Conservation (phyloP, 1,140 invertebrate species). For the Phymorhynchus buccinoides region DNA sequence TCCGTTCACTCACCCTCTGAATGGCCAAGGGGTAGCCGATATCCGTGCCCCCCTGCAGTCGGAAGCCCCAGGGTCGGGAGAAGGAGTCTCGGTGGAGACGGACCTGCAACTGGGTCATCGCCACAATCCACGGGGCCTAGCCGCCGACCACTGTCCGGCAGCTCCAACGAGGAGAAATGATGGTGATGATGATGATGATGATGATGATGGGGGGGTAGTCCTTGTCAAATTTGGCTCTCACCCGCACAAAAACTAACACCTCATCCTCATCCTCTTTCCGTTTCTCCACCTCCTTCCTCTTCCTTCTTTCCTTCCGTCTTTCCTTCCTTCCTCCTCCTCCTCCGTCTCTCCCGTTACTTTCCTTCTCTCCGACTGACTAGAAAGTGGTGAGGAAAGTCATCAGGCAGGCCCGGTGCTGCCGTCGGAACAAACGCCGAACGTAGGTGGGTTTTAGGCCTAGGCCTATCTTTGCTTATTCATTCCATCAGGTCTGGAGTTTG, state of each 20-base stretch:
- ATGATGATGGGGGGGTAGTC: neutral
- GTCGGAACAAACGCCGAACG: no score
- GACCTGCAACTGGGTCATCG: conserved; percentile 53
- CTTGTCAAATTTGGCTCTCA: neutral
- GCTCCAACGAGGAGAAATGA: neutral
- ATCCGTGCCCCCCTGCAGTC: conserved; percentile 91
- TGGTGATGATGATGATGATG: neutral
- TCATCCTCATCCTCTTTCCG: conserved; percentile 2
- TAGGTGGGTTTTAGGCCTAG: neutral
- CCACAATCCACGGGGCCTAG: neutral
- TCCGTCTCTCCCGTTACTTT: neutral
- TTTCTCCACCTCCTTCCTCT: neutral
- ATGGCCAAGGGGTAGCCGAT: conserved; percentile 90
- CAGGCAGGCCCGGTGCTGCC: no score
- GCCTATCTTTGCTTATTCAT: no score
- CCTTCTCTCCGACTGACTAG: no score
- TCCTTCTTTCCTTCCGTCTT: neutral
- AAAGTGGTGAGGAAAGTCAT: no score
- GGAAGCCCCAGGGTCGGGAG: conserved; percentile 89
- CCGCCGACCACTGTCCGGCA: neutral
- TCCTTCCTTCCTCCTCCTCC: neutral
- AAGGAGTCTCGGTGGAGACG: conserved; percentile 82
- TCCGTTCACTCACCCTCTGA: conserved; percentile 86
- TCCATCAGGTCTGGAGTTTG: no score
- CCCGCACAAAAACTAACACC: neutral